phyloP scores from a whole-genome alignment of 2,113 vertebrate species.

The Nymphicus hollandicus region DNA sequence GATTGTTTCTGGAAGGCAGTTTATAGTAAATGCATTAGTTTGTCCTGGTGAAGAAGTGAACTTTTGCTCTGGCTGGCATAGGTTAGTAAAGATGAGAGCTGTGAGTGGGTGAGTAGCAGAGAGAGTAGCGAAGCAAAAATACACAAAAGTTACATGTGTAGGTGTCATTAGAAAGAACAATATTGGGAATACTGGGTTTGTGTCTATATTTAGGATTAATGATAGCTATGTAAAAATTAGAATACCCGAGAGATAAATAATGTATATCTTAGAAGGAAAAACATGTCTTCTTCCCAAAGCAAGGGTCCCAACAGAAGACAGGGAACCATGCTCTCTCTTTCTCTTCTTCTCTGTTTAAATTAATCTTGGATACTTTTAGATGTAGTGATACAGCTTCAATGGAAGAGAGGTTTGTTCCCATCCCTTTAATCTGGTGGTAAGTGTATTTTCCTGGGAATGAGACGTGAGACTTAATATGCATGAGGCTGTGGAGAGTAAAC shows the following conservation, averaged over 20 bases:
- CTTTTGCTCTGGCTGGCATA: not conserved
- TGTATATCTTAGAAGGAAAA: not conserved
- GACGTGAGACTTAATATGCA: not conserved
- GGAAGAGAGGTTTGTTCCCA: not conserved
- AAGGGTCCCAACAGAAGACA: not conserved
- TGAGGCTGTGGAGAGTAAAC: not conserved
- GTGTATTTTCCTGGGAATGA: not conserved
- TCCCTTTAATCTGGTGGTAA: not conserved
- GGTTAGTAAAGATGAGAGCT: not conserved
- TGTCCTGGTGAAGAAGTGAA: not conserved
- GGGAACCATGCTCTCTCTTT: not conserved
- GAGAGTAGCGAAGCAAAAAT: not conserved
- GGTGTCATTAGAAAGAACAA: not conserved
- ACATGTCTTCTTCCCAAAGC: not conserved
- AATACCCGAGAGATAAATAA: not conserved
- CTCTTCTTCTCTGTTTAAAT: not conserved
- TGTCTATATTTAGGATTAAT: not conserved
- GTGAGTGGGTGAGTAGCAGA: not conserved
- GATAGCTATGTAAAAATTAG: not conserved
- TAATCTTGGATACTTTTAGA: conserved; percentile 19
- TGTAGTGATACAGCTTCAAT: not conserved
- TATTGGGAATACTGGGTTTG: not conserved
- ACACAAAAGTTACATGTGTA: not conserved
- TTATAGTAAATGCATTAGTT: not conserved
- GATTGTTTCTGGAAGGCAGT: not conserved